Evolutionary conservation across 2,113 vertebrate species (phyloP), one percentile per base, ranked within the genome.

Genomic region (Alces alces): DNA sequence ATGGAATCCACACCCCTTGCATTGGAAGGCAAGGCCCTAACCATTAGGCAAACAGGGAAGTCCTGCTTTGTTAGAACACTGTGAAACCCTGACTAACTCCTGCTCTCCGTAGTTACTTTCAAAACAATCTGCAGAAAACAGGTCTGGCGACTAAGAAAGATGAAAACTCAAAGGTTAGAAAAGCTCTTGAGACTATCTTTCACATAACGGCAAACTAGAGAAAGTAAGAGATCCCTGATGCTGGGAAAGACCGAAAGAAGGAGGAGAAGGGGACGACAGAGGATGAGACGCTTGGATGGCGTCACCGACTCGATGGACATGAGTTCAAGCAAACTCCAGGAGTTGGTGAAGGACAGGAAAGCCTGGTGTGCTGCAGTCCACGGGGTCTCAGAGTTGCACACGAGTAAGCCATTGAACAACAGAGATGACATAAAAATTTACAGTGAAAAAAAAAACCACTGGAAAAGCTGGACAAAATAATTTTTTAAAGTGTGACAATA

Each of bases 351-450:
- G n/a, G n/a, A 70, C n/a, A 21, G 64, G 8, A 17, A 36, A 2
- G 64, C 64, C n/a, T 2, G 64, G n/a, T 0, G 0, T 19, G 64
- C 7, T 70, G n/a, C 17, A 0, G n/a, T 70, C 64, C 17, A 36
- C 2, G 17, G 4, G 64, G n/a, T 70, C 1, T 4, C 64, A 21
- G 33, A 36, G 19, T 19, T 21, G n/a, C 17, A 70, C 64, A 11
- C 0, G 17, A 70, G 7, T 23, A 17, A 54, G 52, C 52, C 16
- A 54, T 4, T n/a, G 33, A 70, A 36, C 64, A 21, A 21, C 64
- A 70, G 17, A 70, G 36, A 70, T 11, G 3, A 70, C 17, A 70
- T 21, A 21, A 70, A 70, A 21, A 21, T 70, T n/a, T 36, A 17
- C 61, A 64, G 4, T 36, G n/a, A 17, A 66, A 21, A 70, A 36